phyloP scores from a whole-genome alignment of 2,797 vertebrate genomes.

The Picus viridis region DNA sequence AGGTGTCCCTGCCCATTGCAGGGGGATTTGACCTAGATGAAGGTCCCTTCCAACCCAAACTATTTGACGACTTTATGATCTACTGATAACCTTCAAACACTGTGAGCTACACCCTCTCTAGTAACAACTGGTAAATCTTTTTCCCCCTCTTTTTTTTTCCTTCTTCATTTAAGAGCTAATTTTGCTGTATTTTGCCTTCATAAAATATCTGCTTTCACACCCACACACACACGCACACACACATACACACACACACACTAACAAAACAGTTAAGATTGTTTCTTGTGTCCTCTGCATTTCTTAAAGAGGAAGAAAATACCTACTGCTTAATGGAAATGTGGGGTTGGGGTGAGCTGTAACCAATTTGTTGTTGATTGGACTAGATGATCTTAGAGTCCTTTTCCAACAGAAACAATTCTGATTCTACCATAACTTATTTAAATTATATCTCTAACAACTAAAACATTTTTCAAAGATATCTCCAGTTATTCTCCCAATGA shows the following conservation, averaged over 20 bases:
- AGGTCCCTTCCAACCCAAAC: too few relatives aligned
- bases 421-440: conserved; percentile 7
- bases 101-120: conserved; percentile 26
- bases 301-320: conserved; percentile 1
- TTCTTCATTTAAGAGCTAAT: background rate
- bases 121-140: background rate
- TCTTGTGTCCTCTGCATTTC: background rate
- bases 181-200: background rate
- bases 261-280: background rate
- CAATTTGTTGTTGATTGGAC: background rate
- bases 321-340: background rate
- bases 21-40: too few relatives aligned
- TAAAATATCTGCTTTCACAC: conserved; percentile 3
- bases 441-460: conserved; percentile 60
- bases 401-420: too few relatives aligned
- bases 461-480: background rate
- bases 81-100: conserved; percentile 22
- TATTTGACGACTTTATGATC: background rate
- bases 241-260: background rate
- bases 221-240: background rate
- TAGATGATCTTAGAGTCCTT: too few relatives aligned
- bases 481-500: conserved; percentile 57
- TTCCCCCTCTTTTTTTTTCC: background rate
- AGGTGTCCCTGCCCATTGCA: too few relatives aligned
- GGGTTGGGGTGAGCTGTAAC: background rate